Evolutionary conservation across 2,797 vertebrate species (phyloP).

Genomic region (Acipenser oxyrinchus): DNA sequence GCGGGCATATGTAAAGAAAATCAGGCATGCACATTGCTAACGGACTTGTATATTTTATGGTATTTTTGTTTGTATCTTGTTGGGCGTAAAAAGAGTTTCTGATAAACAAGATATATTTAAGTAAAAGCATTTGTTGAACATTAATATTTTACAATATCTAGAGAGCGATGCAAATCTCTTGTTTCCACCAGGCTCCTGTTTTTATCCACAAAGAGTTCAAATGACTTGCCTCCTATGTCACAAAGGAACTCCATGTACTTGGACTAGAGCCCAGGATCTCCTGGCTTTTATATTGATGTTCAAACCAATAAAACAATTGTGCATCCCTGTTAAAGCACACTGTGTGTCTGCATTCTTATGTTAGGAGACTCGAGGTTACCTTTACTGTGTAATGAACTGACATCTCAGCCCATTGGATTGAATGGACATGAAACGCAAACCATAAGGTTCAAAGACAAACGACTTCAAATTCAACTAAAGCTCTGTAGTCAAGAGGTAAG

Average conservation of each 20-base stretch:
- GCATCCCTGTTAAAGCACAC: neutral
- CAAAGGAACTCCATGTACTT: neutral
- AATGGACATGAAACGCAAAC: neutral
- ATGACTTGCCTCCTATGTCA: neutral
- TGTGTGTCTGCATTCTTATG: conserved; percentile 3
- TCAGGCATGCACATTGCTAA: conserved; percentile 1
- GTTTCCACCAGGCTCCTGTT: neutral
- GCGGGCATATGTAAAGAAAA: neutral
- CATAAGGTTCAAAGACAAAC: too few relatives aligned
- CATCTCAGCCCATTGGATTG: conserved; percentile 2
- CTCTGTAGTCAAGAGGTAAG: too few relatives aligned
- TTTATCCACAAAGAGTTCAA: conserved; percentile 7
- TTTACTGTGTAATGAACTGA: conserved; percentile 3
- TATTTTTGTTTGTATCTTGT: conserved; percentile 1
- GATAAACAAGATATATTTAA: neutral
- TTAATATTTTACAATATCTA: too few relatives aligned
- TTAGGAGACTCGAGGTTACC: neutral
- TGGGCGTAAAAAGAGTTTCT: neutral
- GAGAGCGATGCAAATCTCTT: neutral
- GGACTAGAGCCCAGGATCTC: neutral
- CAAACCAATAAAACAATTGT: neutral
- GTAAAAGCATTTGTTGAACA: too few relatives aligned
- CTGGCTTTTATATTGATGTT: conserved; percentile 1
- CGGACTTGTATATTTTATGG: conserved; percentile 5
- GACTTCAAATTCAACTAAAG: too few relatives aligned